Evolutionary conservation across 2,113 vertebrate species (phyloP).

Genomic region (Excalfactoria chinensis): DNA sequence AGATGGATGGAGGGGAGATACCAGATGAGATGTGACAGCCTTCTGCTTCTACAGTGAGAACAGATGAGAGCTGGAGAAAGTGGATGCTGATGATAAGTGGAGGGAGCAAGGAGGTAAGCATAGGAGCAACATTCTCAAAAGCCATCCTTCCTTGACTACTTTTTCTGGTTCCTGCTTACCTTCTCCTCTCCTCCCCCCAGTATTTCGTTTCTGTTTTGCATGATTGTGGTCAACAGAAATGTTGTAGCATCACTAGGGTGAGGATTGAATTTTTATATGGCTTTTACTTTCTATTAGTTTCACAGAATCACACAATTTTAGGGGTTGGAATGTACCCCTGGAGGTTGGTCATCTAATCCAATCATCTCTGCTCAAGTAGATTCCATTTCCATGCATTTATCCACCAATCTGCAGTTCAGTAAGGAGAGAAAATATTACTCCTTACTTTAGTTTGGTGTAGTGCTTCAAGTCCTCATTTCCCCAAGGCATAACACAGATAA

Average conservation of each 20-base stretch:
- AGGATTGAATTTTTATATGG: neutral
- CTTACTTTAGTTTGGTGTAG: neutral
- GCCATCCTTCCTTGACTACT: neutral
- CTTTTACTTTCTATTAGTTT: neutral
- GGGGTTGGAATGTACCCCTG: no score
- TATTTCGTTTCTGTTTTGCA: neutral
- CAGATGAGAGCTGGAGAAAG: neutral
- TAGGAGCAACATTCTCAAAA: neutral
- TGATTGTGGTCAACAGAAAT: neutral
- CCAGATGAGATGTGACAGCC: slow-evolving; percentile 21
- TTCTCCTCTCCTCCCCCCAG: neutral
- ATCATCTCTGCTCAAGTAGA: no score
- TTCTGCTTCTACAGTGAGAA: neutral
- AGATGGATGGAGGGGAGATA: neutral
- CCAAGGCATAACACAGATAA: neutral
- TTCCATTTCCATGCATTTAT: neutral
- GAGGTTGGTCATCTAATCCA: no score
- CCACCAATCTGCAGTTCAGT: neutral
- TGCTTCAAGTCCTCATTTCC: neutral
- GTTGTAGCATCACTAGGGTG: neutral
- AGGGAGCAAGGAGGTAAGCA: neutral
- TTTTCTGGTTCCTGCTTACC: neutral
- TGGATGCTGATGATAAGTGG: neutral
- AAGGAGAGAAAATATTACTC: neutral
- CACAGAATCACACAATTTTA: neutral